Percentiles rank a stretch among this genome's conserved stretches.
phyloP scores from a whole-genome alignment of 2,113 vertebrate genomes.

The Lophotis ruficrista region DNA sequence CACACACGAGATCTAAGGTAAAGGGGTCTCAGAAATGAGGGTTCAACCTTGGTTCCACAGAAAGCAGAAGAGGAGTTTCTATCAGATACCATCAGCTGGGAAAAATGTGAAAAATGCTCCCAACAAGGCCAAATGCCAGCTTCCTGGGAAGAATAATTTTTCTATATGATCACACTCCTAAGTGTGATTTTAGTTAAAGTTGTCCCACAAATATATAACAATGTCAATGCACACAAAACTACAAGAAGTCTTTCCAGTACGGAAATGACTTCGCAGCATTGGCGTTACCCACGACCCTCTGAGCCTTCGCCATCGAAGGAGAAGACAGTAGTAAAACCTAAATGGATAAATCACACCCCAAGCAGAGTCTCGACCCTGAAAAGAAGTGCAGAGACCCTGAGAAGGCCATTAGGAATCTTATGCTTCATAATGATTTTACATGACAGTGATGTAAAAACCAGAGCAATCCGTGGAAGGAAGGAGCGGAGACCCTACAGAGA shows the following conservation, averaged over 20 bases:
- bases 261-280: not conserved
- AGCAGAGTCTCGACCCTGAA: not conserved
- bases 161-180: not conserved
- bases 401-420: not conserved
- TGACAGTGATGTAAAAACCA: not conserved
- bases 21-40: not conserved
- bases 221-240: not conserved
- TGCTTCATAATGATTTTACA: not conserved
- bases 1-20: not conserved
- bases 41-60: not conserved
- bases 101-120: not conserved
- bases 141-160: not conserved
- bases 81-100: not conserved
- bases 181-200: not conserved
- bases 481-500: not conserved
- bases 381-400: not conserved
- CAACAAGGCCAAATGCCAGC: not conserved
- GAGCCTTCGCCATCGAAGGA: not conserved
- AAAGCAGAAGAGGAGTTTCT: not conserved
- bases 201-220: not conserved
- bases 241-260: not conserved
- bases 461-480: not conserved
- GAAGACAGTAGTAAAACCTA: not conserved
- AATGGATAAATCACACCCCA: not conserved
- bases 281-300: accelerated